phyloP scores from a whole-genome alignment of 1,140 invertebrate genomes.

The Alviniconcha marisindica region DNA sequence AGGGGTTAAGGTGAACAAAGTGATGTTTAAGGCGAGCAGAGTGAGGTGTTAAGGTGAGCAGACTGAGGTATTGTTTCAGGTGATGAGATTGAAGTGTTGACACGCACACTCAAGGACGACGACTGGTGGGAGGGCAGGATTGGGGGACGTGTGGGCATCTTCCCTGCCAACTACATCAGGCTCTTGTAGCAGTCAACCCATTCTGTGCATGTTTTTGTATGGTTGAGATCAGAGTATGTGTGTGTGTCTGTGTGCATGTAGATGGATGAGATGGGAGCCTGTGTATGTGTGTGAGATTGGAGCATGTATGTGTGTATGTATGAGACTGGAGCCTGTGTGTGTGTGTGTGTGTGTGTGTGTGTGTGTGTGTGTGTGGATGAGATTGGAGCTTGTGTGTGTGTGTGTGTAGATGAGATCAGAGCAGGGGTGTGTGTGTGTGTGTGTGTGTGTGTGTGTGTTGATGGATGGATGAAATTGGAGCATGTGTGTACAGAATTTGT shows the following conservation, averaged over 20 bases:
- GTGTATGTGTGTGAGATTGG: not conserved
- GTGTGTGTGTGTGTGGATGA: not conserved
- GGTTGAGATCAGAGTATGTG: not conserved
- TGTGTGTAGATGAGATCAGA: not conserved
- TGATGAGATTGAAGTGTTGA: constrained; percentile 59
- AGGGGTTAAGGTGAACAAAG: too few species aligned
- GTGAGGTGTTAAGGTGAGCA: too few species aligned
- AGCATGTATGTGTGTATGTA: too few species aligned
- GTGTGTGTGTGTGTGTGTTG: too few species aligned
- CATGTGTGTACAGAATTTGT: too few species aligned
- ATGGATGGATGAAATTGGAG: too few species aligned
- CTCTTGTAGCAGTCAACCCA: constrained; percentile 27
- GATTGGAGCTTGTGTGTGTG: not conserved
- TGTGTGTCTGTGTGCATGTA: not conserved
- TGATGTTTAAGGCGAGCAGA: too few species aligned
- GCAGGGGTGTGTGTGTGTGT: not conserved
- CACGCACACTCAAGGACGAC: constrained; percentile 54
- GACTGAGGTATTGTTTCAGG: constrained; percentile 36
- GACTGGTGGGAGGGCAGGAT: constrained; percentile 68
- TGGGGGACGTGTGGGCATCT: constrained; percentile 59
- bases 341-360: constrained; percentile 12
- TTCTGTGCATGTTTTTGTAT: not conserved
- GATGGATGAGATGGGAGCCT: not conserved
- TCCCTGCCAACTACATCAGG: constrained; percentile 66
- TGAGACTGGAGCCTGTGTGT: too few species aligned